Percentiles rank a stretch among this genome's conserved stretches.
These are phyloP conservation scores for Pitta sordida DNA, from an alignment of 2,113 vertebrate genomes.

Conservation along the genomic window DNA sequence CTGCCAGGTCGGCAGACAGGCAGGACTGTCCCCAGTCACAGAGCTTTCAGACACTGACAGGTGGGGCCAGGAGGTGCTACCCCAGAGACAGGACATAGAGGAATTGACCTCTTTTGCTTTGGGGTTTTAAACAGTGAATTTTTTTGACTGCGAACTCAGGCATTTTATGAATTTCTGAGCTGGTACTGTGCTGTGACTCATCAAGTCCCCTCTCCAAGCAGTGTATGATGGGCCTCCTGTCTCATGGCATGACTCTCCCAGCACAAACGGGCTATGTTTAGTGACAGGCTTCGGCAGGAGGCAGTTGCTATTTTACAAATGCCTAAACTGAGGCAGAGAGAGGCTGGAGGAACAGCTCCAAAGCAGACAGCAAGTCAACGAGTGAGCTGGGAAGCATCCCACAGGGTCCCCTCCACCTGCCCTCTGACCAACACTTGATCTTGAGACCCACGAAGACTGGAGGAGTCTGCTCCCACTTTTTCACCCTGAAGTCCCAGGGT, in stretches of 20 bases:
- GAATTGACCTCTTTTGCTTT: background rate
- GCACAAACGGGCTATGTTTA: background rate
- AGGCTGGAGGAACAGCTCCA: background rate
- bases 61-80: background rate
- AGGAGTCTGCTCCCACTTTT: background rate
- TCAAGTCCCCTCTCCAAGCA: background rate
- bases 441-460: background rate
- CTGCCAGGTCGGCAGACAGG: background rate
- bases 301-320: conserved; percentile 5
- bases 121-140: background rate
- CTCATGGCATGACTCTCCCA: background rate
- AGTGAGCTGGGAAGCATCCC: background rate
- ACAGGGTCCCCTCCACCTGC: background rate
- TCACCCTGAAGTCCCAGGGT: background rate
- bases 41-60: background rate
- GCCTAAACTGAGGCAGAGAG: background rate
- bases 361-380: background rate
- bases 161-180: background rate
- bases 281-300: conserved; percentile 17
- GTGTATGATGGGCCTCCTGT: conserved; percentile 4
- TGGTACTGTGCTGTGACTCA: background rate
- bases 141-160: background rate
- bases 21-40: background rate
- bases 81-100: background rate
- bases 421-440: background rate